These are phyloP conservation scores for Lasiurus borealis DNA, from an alignment of 2,113 vertebrate species.

Conservation along the genomic window DNA sequence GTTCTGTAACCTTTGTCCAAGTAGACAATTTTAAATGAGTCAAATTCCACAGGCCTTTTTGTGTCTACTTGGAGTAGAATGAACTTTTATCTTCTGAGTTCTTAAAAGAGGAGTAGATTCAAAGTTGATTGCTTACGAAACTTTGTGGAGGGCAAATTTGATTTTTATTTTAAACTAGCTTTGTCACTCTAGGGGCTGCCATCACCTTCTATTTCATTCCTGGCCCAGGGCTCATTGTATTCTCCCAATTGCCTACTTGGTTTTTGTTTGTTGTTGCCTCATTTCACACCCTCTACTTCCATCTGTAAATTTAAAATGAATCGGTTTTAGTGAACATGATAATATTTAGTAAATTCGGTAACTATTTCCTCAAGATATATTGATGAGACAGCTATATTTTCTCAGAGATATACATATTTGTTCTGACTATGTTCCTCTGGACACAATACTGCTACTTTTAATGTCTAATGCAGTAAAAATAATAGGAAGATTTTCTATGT, in stretches of 20 bases:
- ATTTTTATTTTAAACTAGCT: background rate
- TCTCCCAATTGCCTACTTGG: background rate
- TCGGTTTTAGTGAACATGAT: background rate
- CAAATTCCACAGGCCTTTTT: background rate
- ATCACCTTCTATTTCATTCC: background rate
- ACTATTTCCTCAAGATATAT: background rate
- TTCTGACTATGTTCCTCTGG: background rate
- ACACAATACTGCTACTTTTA: background rate
- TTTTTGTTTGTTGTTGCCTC: background rate
- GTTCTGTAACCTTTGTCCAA: background rate
- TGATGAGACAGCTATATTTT: background rate
- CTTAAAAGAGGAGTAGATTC: background rate
- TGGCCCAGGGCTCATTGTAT: background rate
- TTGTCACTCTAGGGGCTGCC: background rate
- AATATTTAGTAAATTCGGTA: background rate
- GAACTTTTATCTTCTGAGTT: background rate
- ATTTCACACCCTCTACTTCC: background rate
- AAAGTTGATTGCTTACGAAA: background rate
- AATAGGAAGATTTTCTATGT: background rate
- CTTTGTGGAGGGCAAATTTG: background rate
- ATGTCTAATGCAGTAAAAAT: background rate
- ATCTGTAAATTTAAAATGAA: background rate
- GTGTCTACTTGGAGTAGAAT: background rate
- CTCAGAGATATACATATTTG: background rate
- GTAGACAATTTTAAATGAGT: background rate